Base-by-base conservation (phyloP, 2,113 vertebrate genomes). In the Proterorhinus semilunaris region DNA sequence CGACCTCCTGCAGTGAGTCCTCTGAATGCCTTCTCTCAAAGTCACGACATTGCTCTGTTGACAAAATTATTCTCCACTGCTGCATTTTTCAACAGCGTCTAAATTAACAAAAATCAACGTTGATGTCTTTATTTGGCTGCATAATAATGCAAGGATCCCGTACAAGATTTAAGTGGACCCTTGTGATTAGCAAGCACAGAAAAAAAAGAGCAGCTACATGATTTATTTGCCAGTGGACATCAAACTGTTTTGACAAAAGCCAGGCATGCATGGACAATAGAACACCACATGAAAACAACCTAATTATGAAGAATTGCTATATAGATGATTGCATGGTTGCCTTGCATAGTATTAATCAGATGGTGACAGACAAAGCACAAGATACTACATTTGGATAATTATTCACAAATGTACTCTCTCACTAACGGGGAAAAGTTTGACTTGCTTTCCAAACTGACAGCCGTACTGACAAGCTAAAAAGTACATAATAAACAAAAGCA, bases 61-160 rank as follows among this genome's bases (percentile, higher is more conserved):
- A 61, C 58, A 16, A 10, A 61, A 44, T 45, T 45, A 69, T 10
- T 21, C 53, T 53, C 63, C 27, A 4, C 5, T 10, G 7, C 49
- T 69, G 59, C 63, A 55, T 80, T 47, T 74, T 71, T 63, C 61
- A 65, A 8, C 0, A 6, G 21, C 47, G 68, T 77, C 68, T 73
- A 58, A 53, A 44, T 13, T 11, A 66, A n/a, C 57, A 54, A 81
- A 71, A 75, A 55, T 71, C 55, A 58, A 8, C 8, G 62, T 79
- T 69, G 67, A 50, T 54, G 57, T 65, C 49, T 65, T 55, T 70
- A 71, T 82, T 42, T 36, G 55, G 12, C 21, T 58, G 27, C 42
- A 42, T 42, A 36, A 57, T 27, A 58, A 3, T 58, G 27, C 27
- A 12, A 12, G 42, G 55, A 58, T 55, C 17, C 9, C 4, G 9